phyloP scores from a whole-genome alignment of 2,113 vertebrate genomes.

The Crotophaga sulcirostris region DNA sequence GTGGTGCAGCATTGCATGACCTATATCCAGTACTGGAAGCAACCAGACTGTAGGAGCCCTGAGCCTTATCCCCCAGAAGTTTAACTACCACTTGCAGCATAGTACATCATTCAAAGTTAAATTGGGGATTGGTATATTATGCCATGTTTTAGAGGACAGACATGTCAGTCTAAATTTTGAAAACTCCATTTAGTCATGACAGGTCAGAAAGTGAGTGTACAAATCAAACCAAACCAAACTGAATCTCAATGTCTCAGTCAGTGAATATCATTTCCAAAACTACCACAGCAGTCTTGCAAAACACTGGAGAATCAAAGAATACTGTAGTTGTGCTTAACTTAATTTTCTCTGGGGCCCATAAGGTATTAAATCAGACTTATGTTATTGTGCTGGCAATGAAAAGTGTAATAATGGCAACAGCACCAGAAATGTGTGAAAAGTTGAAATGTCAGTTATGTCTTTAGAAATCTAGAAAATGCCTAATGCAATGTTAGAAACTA shows the following conservation, averaged over 20 bases:
- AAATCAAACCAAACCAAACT: background rate
- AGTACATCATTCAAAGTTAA: background rate
- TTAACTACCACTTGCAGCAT: background rate
- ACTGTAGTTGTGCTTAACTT: background rate
- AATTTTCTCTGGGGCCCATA: background rate
- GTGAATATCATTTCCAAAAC: background rate
- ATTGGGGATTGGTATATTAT: background rate
- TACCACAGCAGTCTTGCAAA: background rate
- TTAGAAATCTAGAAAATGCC: background rate
- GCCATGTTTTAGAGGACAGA: background rate
- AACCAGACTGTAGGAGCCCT: background rate
- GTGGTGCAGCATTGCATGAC: fast-evolving
- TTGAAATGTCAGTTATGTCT: background rate
- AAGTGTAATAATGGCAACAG: background rate
- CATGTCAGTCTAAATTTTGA: background rate
- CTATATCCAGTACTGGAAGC: background rate
- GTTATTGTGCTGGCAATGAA: background rate
- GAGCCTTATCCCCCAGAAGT: background rate
- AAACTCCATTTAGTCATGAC: background rate
- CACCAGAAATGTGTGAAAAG: background rate
- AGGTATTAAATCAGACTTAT: background rate
- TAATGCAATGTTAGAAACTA: background rate
- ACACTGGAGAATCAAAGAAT: background rate
- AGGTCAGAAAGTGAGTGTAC: background rate
- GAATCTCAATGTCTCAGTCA: background rate